These are phyloP conservation scores for Omphaloscelis lunosa DNA, from an alignment of 2,888 invertebrate genomes.

Conservation along the genomic window DNA sequence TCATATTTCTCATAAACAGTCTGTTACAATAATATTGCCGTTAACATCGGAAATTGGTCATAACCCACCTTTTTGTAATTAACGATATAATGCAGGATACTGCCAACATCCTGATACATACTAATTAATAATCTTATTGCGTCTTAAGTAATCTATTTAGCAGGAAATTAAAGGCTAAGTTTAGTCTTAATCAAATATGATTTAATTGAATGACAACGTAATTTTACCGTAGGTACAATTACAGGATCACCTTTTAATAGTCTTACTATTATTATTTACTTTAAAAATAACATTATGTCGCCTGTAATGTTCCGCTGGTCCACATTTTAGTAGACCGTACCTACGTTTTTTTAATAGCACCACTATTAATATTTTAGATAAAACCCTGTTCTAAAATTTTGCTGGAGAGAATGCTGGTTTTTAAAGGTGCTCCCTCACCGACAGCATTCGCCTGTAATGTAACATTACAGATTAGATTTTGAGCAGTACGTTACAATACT, in stretches of 20 bases:
- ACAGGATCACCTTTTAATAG: neutral
- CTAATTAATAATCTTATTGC: slow-evolving; percentile 20
- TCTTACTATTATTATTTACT: neutral
- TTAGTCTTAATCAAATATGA: neutral
- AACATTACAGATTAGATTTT: too few relatives aligned
- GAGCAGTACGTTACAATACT: too few relatives aligned
- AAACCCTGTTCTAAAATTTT: neutral
- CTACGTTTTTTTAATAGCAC: neutral
- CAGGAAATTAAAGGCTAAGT: slow-evolving; percentile 3
- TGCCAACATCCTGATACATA: slow-evolving; percentile 36
- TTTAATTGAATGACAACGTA: neutral
- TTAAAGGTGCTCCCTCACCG: too few relatives aligned
- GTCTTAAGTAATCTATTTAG: slow-evolving; percentile 4
- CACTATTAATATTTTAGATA: neutral
- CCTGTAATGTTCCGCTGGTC: too few relatives aligned
- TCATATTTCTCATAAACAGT: slow-evolving; percentile 9
- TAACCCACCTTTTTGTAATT: slow-evolving; percentile 17
- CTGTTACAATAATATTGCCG: neutral
- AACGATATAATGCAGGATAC: slow-evolving; percentile 35
- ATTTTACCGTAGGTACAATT: neutral
- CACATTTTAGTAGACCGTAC: too few relatives aligned
- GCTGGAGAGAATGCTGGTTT: neutral
- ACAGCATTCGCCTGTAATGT: too few relatives aligned
- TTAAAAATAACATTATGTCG: neutral
- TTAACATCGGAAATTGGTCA: slow-evolving; percentile 43